Conservation (phyloP, 2,888 invertebrate species). For the Drosophila flavopinicola region DNA sequence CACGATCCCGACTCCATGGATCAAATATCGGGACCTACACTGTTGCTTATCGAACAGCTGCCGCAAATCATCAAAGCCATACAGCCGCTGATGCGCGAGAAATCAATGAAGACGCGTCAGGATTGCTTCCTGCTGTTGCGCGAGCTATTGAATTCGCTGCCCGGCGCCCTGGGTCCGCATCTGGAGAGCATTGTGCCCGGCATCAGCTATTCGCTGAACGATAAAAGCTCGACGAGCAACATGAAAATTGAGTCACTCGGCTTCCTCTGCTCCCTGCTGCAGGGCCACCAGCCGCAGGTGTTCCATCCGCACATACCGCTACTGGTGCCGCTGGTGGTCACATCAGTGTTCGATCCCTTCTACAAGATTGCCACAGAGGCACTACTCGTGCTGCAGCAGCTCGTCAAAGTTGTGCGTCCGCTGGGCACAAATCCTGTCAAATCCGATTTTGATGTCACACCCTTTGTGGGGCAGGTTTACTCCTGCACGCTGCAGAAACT, state of each 20-base stretch:
- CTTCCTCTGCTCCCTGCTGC: constrained; percentile 88
- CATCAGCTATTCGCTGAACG: constrained; percentile 94
- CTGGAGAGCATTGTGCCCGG: constrained; percentile 94
- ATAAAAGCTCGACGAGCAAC: constrained; percentile 97
- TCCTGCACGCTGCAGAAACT: constrained; percentile 93
- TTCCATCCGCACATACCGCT: constrained; percentile 92
- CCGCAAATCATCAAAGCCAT: constrained; percentile 94
- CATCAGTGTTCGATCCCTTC: constrained; percentile 96
- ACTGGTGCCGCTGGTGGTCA: constrained; percentile 93
- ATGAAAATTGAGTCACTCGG: constrained; percentile 99
- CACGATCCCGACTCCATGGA: constrained; percentile 90
- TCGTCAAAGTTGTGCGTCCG: constrained; percentile 97
- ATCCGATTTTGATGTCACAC: constrained; percentile 88
- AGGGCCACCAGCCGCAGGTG: constrained; percentile 85
- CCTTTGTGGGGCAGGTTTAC: constrained; percentile 93
- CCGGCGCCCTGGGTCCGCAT: constrained; percentile 94
- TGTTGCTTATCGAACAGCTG: constrained; percentile 87
- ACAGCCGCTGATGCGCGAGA: constrained; percentile 92
- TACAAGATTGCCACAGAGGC: constrained; percentile 99
- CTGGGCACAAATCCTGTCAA: constrained; percentile 81
- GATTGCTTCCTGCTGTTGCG: constrained; percentile 96
- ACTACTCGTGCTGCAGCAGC: constrained; percentile 94
- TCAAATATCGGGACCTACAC: constrained; percentile 89
- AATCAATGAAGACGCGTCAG: constrained; percentile 94
- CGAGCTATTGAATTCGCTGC: constrained; percentile 94